Conservation (phyloP, 2,797 vertebrate genomes). For the Allochrocebus solatus region DNA sequence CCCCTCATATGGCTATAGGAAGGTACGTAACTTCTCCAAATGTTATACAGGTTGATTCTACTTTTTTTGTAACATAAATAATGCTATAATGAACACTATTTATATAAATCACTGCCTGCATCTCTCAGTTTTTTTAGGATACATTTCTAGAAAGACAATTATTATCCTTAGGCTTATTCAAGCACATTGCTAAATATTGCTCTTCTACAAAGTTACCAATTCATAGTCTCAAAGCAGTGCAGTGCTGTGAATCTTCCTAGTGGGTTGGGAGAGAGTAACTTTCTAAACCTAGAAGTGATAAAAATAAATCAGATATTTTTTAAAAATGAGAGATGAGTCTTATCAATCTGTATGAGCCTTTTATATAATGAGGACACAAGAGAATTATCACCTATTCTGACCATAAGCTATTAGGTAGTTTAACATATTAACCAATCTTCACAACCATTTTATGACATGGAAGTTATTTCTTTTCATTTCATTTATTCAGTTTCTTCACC, state of each 20-base stretch:
- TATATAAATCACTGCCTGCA: neutral
- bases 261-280: neutral
- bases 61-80: neutral
- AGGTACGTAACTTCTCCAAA: neutral
- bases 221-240: neutral
- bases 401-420: neutral
- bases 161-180: neutral
- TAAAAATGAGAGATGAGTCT: neutral
- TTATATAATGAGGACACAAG: neutral
- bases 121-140: neutral
- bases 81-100: neutral
- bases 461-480: neutral
- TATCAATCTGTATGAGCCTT: neutral
- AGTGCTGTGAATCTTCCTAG: neutral
- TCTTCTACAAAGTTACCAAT: neutral
- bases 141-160: neutral
- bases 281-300: constrained; percentile 1
- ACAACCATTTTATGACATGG: neutral
- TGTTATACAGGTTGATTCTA: neutral
- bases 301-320: neutral
- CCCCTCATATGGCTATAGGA: neutral
- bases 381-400: neutral
- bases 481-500: neutral
- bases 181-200: neutral
- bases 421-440: neutral